Base-by-base conservation (phyloP, 2,113 vertebrate species). In the Sturnus vulgaris region DNA sequence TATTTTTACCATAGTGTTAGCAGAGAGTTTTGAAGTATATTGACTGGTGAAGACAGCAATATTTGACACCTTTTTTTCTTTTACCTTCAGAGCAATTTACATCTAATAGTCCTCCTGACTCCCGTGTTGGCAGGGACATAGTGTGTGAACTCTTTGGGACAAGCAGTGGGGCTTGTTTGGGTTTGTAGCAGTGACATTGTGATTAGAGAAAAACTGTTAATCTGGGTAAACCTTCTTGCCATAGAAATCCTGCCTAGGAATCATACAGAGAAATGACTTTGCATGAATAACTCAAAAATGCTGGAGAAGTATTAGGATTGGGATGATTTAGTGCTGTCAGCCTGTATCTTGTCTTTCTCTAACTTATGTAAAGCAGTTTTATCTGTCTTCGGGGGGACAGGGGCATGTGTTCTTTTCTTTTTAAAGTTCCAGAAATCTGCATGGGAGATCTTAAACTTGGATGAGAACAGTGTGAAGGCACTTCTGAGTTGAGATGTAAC, bases 401-500 rank as follows among this genome's bases (percentile, higher is more conserved):
- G 12, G 11, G 11, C 7, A 3, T 4, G 2, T 59, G 81, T 77
- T 92, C 66, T 89, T 91, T 76, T 85, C 53, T 91, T 92, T 88
- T 92, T 77, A 73, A 90, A 82, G 49, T 86, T 91, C 20, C 59
- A 64, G 66, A 56, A 83, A 55, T 92, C 85, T 90, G 24, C 44
- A 66, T 46, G 68, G 52, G 44, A 60, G 52, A 88, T 86, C 68
- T 64, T 70, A 64, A 95, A 82, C 73, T 59, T 80, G 66, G 33
- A 69, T 66, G 84, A 73, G 28, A 37, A 40, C 78, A 85, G 21
- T 95, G 81, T 65, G 68, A 85, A 95, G 59, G 63, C 66, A 55
- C 72, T 93, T 91, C 75, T 90, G 84, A 95, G 61, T 79, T 79
- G 68, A 87, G 30, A 16, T 95, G 82, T 92, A 83, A 92, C 59